Conservation (phyloP, 2,113 vertebrate species). For the Pantherophis guttatus region DNA sequence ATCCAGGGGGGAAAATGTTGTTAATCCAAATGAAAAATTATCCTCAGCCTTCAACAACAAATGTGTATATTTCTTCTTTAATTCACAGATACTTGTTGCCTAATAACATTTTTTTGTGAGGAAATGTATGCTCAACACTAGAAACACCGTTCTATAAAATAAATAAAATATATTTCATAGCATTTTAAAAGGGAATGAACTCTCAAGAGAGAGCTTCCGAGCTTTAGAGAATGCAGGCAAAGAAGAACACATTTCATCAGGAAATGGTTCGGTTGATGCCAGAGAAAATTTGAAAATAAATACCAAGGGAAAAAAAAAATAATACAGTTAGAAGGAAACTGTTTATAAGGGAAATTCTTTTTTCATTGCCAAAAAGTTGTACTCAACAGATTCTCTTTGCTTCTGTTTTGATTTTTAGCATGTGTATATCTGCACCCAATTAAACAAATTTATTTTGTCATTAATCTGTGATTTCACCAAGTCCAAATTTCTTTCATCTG, state of each 20-base stretch:
- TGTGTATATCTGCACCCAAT: background rate
- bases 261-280: background rate
- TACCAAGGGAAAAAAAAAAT: background rate
- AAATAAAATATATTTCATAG: constrained; percentile 15
- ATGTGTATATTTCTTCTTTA: constrained; percentile 18
- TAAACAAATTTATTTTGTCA: background rate
- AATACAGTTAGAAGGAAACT: background rate
- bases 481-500: background rate
- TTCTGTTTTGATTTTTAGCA: background rate
- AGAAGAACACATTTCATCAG: background rate
- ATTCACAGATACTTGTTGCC: background rate
- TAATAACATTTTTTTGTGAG: background rate
- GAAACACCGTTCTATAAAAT: background rate
- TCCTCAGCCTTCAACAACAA: background rate
- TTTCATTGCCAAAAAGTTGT: background rate
- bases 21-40: background rate
- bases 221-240: background rate
- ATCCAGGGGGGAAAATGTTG: background rate
- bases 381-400: background rate
- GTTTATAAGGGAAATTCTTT: background rate
- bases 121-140: background rate
- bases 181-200: constrained; percentile 16
- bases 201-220: background rate
- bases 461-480: background rate
- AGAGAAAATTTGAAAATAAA: background rate